These are phyloP conservation scores for Anticlea derivata DNA, from an alignment of 2,888 invertebrate genomes.

Conservation along the genomic window DNA sequence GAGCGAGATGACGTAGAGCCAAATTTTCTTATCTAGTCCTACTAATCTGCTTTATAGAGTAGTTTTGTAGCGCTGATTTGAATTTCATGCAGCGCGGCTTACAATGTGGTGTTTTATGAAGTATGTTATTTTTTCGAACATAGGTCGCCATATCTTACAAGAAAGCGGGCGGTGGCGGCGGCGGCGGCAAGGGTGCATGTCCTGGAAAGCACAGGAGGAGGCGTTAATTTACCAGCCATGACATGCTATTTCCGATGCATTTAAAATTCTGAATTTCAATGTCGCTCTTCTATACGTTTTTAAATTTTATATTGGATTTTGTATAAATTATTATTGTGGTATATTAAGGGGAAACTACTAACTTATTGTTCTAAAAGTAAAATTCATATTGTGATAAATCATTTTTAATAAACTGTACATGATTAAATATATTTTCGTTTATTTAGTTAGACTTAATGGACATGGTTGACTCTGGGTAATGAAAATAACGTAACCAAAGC, in stretches of 20 bases:
- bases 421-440: constrained; percentile 56
- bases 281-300: no score
- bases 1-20: no score
- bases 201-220: constrained; percentile 7
- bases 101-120: no score
- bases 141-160: constrained; percentile 43
- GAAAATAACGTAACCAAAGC: constrained; percentile 58
- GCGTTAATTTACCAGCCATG: constrained; percentile 5
- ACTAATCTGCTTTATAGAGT: no score
- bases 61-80: no score
- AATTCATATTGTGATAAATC: constrained; percentile 51
- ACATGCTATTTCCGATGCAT: background rate
- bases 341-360: background rate
- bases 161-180: constrained; percentile 30
- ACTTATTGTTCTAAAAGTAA: constrained; percentile 21
- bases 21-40: no score
- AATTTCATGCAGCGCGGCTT: no score
- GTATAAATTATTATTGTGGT: no score
- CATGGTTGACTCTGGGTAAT: constrained; percentile 67
- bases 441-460: constrained; percentile 64
- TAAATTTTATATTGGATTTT: no score
- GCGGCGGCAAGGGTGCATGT: constrained; percentile 28
- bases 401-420: constrained; percentile 78
- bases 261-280: constrained; percentile 2
- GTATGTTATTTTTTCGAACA: constrained; percentile 13